Conservation (phyloP, 2,113 vertebrate genomes). For the Circaetus gallicus region DNA sequence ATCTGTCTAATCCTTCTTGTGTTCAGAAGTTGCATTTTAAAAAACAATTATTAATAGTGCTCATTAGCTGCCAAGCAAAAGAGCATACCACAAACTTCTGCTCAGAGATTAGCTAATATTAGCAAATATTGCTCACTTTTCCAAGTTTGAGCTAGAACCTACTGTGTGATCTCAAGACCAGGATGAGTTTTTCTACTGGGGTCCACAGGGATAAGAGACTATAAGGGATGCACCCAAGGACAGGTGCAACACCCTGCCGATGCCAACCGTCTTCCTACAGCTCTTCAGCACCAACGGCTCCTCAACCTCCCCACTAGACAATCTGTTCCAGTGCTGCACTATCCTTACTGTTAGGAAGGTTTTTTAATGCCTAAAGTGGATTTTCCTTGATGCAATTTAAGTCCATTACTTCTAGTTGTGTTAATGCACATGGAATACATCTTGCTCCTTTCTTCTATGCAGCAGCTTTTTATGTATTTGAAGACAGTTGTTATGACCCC, state of each 20-base stretch:
- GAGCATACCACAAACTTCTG: conserved; percentile 12
- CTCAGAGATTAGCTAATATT: background rate
- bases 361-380: background rate
- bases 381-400: conserved; percentile 34
- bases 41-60: conserved; percentile 54
- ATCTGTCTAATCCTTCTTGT: conserved; percentile 62
- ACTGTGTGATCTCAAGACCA: background rate
- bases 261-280: background rate
- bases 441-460: conserved; percentile 17
- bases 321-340: background rate
- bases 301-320: background rate
- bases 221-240: background rate
- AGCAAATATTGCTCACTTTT: background rate
- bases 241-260: background rate
- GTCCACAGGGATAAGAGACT: background rate
- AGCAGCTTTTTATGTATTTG: conserved; percentile 28
- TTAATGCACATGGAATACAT: conserved; percentile 32
- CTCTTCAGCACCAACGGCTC: background rate
- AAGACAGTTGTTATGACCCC: conserved; percentile 45
- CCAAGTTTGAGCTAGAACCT: background rate
- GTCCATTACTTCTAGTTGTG: conserved; percentile 36
- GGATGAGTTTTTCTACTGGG: background rate
- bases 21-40: conserved; percentile 33
- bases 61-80: conserved; percentile 57
- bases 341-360: background rate